phyloP scores from a whole-genome alignment of 1,140 invertebrate species.

The Cheumatopsyche charites region DNA sequence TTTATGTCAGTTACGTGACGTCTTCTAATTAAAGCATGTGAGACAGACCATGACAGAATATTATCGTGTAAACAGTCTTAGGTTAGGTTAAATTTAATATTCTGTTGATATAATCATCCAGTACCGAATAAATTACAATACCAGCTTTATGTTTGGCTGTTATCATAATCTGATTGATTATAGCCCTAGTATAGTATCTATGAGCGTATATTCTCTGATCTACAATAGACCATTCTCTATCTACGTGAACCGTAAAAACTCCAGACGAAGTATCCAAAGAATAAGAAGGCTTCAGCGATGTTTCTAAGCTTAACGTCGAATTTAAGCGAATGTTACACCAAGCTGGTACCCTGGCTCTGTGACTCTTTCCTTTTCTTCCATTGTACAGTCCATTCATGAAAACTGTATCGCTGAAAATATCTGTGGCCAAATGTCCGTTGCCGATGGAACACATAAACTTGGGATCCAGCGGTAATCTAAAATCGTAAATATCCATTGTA shows the following conservation, averaged over 20 bases:
- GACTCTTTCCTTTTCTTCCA: constrained; percentile 60
- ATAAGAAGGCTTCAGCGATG: constrained; percentile 53
- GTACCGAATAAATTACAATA: constrained; percentile 26
- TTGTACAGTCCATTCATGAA: constrained; percentile 66
- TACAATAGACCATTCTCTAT: constrained; percentile 58
- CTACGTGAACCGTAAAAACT: constrained; percentile 57
- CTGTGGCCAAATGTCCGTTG: constrained; percentile 64
- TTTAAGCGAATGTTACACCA: constrained; percentile 64
- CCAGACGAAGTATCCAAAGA: constrained; percentile 57
- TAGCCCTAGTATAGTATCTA: constrained; percentile 62
- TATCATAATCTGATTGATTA: constrained; percentile 63
- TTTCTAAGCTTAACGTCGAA: constrained; percentile 51
- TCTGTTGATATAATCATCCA: no score
- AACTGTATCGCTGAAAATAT: constrained; percentile 64
- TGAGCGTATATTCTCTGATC: constrained; percentile 64
- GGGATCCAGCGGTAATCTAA: constrained; percentile 60
- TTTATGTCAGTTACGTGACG: neutral
- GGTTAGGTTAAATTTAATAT: neutral
- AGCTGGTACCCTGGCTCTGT: constrained; percentile 62
- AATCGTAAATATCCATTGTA: neutral
- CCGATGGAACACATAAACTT: constrained; percentile 64
- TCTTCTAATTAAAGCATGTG: neutral
- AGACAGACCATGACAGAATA: neutral
- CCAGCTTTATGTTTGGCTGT: constrained; percentile 46
- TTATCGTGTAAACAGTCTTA: neutral